These are phyloP conservation scores for Speoplatyrhinus poulsoni DNA, from an alignment of 2,113 vertebrate species.

Conservation along the genomic window DNA sequence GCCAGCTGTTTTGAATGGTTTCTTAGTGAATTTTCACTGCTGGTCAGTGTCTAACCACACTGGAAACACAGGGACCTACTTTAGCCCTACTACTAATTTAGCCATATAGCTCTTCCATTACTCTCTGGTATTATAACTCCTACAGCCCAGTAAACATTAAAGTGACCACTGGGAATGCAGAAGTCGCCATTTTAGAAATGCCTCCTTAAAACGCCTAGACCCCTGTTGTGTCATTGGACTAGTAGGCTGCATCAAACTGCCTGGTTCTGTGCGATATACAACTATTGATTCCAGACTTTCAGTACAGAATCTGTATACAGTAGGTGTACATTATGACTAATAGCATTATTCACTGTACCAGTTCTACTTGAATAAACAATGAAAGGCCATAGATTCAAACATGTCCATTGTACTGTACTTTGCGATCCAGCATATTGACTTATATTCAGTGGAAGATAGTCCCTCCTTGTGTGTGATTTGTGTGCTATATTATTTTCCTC, in stretches of 20 bases:
- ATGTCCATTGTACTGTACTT: constrained; percentile 70
- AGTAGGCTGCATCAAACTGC: constrained; percentile 33
- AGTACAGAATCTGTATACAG: constrained; percentile 41
- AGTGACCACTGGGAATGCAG: constrained; percentile 28
- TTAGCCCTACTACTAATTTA: no score
- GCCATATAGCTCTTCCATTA: background rate
- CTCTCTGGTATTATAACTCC: constrained; percentile 6
- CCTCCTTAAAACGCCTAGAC: constrained; percentile 49
- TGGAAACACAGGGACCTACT: constrained; percentile 53
- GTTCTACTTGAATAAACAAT: constrained; percentile 79
- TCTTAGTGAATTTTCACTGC: constrained; percentile 65
- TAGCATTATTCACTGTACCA: constrained; percentile 73
- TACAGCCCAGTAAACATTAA: constrained; percentile 26
- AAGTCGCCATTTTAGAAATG: constrained; percentile 30
- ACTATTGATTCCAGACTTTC: constrained; percentile 26
- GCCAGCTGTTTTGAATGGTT: constrained; percentile 40
- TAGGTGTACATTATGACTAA: constrained; percentile 47
- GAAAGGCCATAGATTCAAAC: constrained; percentile 75
- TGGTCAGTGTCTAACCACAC: constrained; percentile 67
- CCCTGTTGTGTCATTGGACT: constrained; percentile 31
- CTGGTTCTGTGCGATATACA: constrained; percentile 41
- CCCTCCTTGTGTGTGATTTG: constrained; percentile 39
- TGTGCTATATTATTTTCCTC: constrained; percentile 49
- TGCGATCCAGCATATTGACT: constrained; percentile 15
- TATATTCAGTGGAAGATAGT: constrained; percentile 50